Evolutionary conservation across 2,888 invertebrate genomes (phyloP).

Genomic region (Schizaphis graminum): DNA sequence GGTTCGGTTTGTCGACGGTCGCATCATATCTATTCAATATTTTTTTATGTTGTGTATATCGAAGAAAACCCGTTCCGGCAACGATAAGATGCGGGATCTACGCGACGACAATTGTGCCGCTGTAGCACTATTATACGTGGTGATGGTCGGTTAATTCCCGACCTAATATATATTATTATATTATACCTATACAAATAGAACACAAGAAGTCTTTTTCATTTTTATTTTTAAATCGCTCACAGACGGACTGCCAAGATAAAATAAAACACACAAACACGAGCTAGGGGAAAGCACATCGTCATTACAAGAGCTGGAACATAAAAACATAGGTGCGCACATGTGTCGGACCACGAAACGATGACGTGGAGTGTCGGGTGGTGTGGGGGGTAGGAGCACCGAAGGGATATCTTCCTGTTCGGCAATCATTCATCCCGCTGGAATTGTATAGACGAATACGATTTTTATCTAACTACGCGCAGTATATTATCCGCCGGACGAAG

Average conservation of each 20-base stretch:
- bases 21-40: not conserved
- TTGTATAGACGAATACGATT: conserved; percentile 51
- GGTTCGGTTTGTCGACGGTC: not conserved
- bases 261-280: conserved; percentile 22
- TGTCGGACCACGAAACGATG: not conserved
- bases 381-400: not conserved
- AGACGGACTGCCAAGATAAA: conserved; percentile 48
- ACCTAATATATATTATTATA: not conserved
- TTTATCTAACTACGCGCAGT: conserved; percentile 46
- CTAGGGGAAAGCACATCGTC: not conserved
- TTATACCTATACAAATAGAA: not conserved
- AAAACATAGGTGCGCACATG: conserved; percentile 7
- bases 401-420: conserved; percentile 51
- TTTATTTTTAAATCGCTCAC: conserved; percentile 56
- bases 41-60: not conserved
- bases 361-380: not conserved
- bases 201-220: conserved; percentile 21
- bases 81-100: not conserved
- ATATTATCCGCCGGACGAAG: not conserved
- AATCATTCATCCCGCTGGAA: conserved; percentile 39
- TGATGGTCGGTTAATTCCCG: conserved; percentile 38
- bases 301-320: not conserved
- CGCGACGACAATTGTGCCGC: not conserved
- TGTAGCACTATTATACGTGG: not conserved
- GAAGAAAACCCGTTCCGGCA: not conserved